A percentile compares a stretch with the other conserved stretches of the same genome.
These are phyloP conservation scores for Orcinus orca DNA, from an alignment of 2,113 vertebrate genomes.

Conservation along the genomic window DNA sequence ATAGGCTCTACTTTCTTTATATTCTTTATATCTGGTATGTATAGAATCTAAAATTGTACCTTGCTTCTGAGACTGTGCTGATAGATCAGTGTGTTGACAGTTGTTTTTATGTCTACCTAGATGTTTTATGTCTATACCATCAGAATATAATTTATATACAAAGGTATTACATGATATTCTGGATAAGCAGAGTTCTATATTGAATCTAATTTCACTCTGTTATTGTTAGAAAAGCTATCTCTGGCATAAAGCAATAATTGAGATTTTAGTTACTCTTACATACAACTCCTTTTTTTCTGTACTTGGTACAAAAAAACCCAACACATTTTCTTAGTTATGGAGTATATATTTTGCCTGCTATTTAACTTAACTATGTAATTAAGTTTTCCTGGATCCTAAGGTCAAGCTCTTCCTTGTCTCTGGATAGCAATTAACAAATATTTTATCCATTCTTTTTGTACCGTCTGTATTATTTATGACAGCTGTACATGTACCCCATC, in stretches of 20 bases:
- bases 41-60: background rate
- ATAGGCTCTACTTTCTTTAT: background rate
- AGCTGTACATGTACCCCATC: background rate
- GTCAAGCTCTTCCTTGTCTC: background rate
- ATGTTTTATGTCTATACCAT: background rate
- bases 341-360: background rate
- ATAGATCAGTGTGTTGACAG: background rate
- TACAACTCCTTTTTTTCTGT: background rate
- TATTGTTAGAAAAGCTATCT: background rate
- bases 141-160: background rate
- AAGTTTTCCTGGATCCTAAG: background rate
- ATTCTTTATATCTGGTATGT: background rate
- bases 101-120: background rate
- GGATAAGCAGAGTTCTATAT: background rate
- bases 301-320: background rate
- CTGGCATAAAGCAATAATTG: background rate
- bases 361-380: background rate
- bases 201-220: background rate
- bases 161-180: background rate
- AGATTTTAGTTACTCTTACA: background rate
- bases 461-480: background rate
- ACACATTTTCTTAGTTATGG: background rate
- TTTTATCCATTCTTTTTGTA: background rate
- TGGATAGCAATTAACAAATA: background rate
- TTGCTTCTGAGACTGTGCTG: background rate